Base-by-base conservation (phyloP, 2,113 vertebrate genomes). In the Malaclemys terrapin region DNA sequence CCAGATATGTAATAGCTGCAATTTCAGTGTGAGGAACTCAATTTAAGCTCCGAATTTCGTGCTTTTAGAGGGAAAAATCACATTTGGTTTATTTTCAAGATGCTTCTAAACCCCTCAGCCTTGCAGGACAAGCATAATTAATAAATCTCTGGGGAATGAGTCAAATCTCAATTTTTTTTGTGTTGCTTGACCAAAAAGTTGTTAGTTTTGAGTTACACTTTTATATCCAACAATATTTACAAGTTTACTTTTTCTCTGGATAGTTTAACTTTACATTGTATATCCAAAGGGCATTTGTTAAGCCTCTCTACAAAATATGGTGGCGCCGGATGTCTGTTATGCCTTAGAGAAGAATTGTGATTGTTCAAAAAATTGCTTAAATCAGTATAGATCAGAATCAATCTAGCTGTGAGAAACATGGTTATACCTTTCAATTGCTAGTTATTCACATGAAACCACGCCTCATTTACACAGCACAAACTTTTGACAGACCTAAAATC, bases 371-470 rank as follows among this genome's bases (percentile, higher is more conserved):
- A 80, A 76, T 45, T 52, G 50, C 72, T 76, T 93, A 95, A 95
- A 95, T 92, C 87, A 89, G 89, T 91, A 84, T 25, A 87, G 84
- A 87, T 88, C 85, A 85, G 52, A 92, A 85, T 86, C 90, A 92
- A 94, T 89, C 82, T 89, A 82, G 82, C 62, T 56, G 65, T 89
- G 83, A 82, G 80, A 89, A 87, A 82, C 69, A 82, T 82, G 81
- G 82, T 35, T 81, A 52, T 54, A 89, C 75, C 49, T 89, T 86
- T 92, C 82, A 86, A 94, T 92, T 92, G 75, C 81, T 56, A 91
- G 82, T 81, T 85, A 89, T 57, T 94, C 72, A 82, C 72, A 76
- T 25, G 65, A 62, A 91, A 38, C 52, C 56, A 42, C 86, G 78
- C 80, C 84, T 42, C 72, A 76, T 76, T 75, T 76, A 38, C 38